These are phyloP conservation scores for Poecilia gillii DNA, from an alignment of 2,797 vertebrate genomes.

Conservation along the genomic window DNA sequence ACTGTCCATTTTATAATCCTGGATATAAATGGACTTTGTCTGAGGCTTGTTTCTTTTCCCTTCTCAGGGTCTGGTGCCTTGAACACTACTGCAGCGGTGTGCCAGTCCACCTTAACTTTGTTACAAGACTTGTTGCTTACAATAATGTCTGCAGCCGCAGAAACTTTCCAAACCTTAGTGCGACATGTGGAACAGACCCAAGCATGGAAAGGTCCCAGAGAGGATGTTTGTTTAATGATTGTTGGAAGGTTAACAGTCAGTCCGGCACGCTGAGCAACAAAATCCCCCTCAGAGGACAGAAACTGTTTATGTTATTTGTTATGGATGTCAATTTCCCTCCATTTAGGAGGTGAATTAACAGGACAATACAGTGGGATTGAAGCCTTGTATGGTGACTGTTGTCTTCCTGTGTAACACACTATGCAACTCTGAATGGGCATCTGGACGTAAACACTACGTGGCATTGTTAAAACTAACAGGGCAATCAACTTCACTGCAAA, in stretches of 20 bases:
- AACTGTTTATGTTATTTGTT: conserved; percentile 78
- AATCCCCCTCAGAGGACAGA: conserved; percentile 63
- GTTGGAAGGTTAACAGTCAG: conserved; percentile 70
- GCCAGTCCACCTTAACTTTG: conserved; percentile 72
- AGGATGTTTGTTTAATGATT: conserved; percentile 82
- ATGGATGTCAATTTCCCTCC: conserved; percentile 76
- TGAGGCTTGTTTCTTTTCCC: conserved; percentile 59
- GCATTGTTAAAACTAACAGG: conserved; percentile 46
- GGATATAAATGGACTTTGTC: conserved; percentile 68
- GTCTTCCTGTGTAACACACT: conserved; percentile 56
- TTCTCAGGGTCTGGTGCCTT: conserved; percentile 43
- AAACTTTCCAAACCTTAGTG: conserved; percentile 75
- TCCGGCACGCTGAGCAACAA: conserved; percentile 63
- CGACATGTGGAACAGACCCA: conserved; percentile 70
- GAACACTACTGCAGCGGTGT: conserved; percentile 48
- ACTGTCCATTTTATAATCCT: conserved; percentile 62
- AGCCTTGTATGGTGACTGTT: conserved; percentile 61
- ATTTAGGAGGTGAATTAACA: conserved; percentile 73
- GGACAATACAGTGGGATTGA: conserved; percentile 64
- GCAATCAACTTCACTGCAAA: conserved; percentile 8
- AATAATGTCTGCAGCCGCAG: conserved; percentile 65
- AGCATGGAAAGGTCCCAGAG: conserved; percentile 67
- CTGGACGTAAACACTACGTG: conserved; percentile 45
- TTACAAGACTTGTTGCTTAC: conserved; percentile 78
- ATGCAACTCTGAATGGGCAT: conserved; percentile 37